Base-by-base conservation (phyloP, 2,797 vertebrate species). In the Holocentrus rufus region DNA sequence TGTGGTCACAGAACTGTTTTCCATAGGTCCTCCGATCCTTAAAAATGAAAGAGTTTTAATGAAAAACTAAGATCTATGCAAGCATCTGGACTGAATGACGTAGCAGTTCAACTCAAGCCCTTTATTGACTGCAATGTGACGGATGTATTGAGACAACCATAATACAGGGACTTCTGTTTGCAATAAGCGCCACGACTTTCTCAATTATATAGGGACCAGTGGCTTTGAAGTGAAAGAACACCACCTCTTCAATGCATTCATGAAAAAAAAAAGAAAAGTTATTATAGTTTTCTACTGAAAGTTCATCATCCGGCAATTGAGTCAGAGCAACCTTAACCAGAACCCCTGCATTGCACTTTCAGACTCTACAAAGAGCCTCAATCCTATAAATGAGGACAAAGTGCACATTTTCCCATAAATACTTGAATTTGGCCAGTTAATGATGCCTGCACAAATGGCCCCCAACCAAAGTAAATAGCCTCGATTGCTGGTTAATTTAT, bases 401-500 rank as follows among this genome's bases (percentile, higher is more conserved):
- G 87, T 79, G 54, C 80, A 82, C 82, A n/a, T 82, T 90, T 85
- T 81, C 85, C 86, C 88, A 91, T 93, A 94, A 94, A 92, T 89
- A 84, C 87, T 85, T 81, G 87, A 87, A 92, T 90, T 90, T 80
- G 86, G 85, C 83, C 81, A 60, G 88, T 92, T 94, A 93, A 93
- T 91, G 92, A 91, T 86, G 87, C 90, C 85, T 86, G 84, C 85
- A 87, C 85, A 89, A 90, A 91, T 83, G 90, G 88, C 89, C 91
- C 86, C 89, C 80, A 73, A 90, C 89, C 85, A 87, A 86, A 93
- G 72, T 85, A 92, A 93, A 90, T 83, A 65, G 86, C 89, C 87
- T 70, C 77, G 81, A 92, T 93, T 92, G 89, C 86, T 64, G 86
- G 64, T 89, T 93, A 92, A 93, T 93, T 94, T 94, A 92, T 92